Conservation (phyloP, 2,888 invertebrate species). For the Chrysotoxum bicinctum region DNA sequence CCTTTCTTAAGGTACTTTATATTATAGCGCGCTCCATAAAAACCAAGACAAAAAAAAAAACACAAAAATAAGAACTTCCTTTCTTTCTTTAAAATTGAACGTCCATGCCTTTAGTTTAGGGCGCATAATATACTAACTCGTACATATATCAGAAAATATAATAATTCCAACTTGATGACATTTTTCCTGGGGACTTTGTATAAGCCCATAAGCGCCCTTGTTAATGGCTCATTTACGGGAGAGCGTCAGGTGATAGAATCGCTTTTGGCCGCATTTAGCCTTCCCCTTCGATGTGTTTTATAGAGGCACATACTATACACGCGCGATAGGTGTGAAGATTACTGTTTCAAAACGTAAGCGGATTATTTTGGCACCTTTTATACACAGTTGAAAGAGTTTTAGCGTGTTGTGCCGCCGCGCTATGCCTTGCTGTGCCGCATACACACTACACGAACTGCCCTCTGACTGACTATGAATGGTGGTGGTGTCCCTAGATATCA, state of each 20-base stretch:
- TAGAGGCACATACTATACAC: not conserved
- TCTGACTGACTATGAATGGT: not conserved
- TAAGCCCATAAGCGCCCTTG: conserved; percentile 71
- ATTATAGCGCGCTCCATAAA: conserved; percentile 33
- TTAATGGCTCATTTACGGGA: conserved; percentile 70
- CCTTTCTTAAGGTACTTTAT: conserved; percentile 17
- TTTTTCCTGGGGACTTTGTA: conserved; percentile 57
- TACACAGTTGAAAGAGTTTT: conserved; percentile 49
- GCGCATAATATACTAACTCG: conserved; percentile 8
- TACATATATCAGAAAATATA: conserved; percentile 54
- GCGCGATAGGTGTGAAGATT: conserved; percentile 51
- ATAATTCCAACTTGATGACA: conserved; percentile 70
- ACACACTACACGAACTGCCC: not conserved
- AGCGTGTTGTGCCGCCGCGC: conserved; percentile 7
- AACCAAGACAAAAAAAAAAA: not conserved
- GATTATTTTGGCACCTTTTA: conserved; percentile 70
- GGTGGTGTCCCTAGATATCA: not conserved
- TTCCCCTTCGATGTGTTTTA: not conserved
- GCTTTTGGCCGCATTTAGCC: conserved; percentile 20
- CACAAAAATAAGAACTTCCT: conserved; percentile 42
- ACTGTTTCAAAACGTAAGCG: conserved; percentile 61
- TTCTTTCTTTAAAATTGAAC: conserved; percentile 20
- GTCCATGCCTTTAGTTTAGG: conserved; percentile 2
- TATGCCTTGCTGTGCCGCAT: not conserved
- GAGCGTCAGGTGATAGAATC: conserved; percentile 59